Evolutionary conservation across 2,888 invertebrate species (phyloP), one percentile per base, ranked within the genome.

Genomic region (Spisula subtruncata): DNA sequence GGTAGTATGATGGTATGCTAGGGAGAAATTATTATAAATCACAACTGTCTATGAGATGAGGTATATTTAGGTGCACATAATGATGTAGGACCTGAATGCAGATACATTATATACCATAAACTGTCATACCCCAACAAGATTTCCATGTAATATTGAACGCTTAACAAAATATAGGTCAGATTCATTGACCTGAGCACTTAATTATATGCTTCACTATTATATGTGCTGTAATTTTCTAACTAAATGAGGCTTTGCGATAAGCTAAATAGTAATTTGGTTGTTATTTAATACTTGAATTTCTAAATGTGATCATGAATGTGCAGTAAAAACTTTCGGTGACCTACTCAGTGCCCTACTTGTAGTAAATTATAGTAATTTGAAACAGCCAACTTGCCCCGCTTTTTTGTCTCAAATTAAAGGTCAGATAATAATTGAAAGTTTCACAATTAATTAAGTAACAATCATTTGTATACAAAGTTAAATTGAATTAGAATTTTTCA

Each of bases 81-180:
- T 75, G 75, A 75, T 18, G 75, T 18, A 35, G 75, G 35, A 75
- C 35, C 5, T 5, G 35, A 41, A 41, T 32, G n/a, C 75, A 14
- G 5, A 16, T 14, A 32, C 32, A 35, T 75, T 18, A 75, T 4
- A 14, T 2, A 75, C 32, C 35, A 35, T 75, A 35, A 35, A 32
- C 75, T 75, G 75, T 75, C 75, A 75, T 32, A 75, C 6, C 16
- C n/a, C 25, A 35, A 75, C 16, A 16, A 35, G 32, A 66, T 2
- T 25, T 10, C 12, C 14, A 25, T 41, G 41, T 41, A 25, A 60
- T 18, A 60, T 60, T 8, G 14, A 6, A 32, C 32, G 18, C 75
- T 75, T 16, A 29, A 32, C 75, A 75, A 32, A 66, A 75, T 75
- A 12, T 75, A 32, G 75, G 75, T 75, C 75, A 75, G 75, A 75